phyloP scores from a whole-genome alignment of 92 coral and sea anemone genomes.

The Zoanthus gigantus region DNA sequence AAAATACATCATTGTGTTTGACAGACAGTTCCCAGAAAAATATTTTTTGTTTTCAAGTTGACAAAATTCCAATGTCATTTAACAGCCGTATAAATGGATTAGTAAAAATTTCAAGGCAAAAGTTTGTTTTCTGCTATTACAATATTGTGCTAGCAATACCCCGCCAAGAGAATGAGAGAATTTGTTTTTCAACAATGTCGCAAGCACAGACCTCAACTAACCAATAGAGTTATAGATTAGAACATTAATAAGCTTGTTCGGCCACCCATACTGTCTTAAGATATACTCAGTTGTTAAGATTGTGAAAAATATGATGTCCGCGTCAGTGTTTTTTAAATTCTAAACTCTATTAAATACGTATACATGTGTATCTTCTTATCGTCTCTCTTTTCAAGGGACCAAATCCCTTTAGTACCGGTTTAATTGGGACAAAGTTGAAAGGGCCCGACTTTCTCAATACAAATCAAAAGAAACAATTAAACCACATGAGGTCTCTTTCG shows the following conservation, averaged over 20 bases:
- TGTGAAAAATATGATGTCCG: background rate
- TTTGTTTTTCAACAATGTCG: slow-evolving; percentile 37
- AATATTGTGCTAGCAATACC: slow-evolving; percentile 1
- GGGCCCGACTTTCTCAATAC: slow-evolving; percentile 2
- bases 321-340: background rate
- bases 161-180: slow-evolving; percentile 8
- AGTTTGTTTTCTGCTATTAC: background rate
- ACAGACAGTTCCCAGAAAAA: slow-evolving; percentile 2
- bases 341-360: background rate
- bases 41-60: background rate
- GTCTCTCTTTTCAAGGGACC: slow-evolving; percentile 11
- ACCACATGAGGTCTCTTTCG: slow-evolving; percentile 35
- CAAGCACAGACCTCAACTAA: slow-evolving; percentile 6
- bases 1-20: slow-evolving; percentile 1
- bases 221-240: slow-evolving; percentile 36
- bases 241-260: slow-evolving; percentile 24
- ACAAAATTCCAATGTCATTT: background rate
- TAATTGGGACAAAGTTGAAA: background rate
- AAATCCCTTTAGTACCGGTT: background rate
- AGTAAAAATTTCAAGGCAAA: background rate
- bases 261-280: slow-evolving; percentile 35
- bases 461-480: slow-evolving; percentile 26
- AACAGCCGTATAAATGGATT: background rate
- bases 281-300: background rate
- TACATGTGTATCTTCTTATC: background rate